Base-by-base conservation (phyloP, 2,888 invertebrate genomes). In the Papilio protenor region DNA sequence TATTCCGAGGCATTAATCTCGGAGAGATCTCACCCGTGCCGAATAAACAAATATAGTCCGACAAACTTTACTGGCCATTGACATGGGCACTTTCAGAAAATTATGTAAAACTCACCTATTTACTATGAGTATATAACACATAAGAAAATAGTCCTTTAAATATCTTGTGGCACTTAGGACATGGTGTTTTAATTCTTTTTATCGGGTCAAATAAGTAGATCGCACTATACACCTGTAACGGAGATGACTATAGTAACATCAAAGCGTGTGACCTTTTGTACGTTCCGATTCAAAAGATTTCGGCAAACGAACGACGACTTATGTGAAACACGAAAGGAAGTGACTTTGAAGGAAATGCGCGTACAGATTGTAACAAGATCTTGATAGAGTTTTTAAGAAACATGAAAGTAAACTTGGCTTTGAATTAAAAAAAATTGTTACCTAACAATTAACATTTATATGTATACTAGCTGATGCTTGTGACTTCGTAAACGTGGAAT, bases 231-330 rank as follows among this genome's bases (percentile, higher is more conserved):
- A 59, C 59, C 59, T 59, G 59, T 59, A 59, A 59, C 14, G 23
- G 23, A 59, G 23, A 55, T 55, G 27, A 52, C 27, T 61, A 73
- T 21, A 21, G 18, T 6, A 73, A 59, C 55, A 66, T 61, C 61
- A 74, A 69, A 75, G 52, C 40, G 40, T 69, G 55, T 55, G 66
- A 66, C 75, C 47, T 40, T 55, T 74, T 69, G 66, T 40, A 75
- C 40, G 21, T 75, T 69, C 12, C n/a, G 59, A 52, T 75, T 69
- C 75, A 75, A 75, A 75, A 55, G 55, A 66, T 33, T 75, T 55
- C 52, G 55, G 55, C 52, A 75, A 66, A 40, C 66, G 66, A 16
- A 55, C 52, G 21, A 49, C 40, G 52, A 75, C n/a, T 69, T 69
- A 49, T 21, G 55, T 21, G 45, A 11, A 45, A 45, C 21, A 73